Evolutionary conservation across 2,888 invertebrate species (phyloP).

Genomic region (Meghimatium bilineatum): DNA sequence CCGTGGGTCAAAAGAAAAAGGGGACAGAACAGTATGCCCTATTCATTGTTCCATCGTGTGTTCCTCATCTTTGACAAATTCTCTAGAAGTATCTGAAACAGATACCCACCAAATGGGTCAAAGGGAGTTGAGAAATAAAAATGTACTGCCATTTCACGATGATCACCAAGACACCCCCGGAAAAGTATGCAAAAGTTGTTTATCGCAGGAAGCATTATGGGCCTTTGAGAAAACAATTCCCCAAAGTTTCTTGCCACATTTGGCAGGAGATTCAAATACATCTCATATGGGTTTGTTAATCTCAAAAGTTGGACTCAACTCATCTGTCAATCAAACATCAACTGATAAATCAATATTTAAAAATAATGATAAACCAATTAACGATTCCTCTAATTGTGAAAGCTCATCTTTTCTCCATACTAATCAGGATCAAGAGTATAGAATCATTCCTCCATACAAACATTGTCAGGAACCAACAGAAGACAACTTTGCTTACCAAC

Average conservation of each 20-base stretch:
- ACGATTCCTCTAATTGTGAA: neutral
- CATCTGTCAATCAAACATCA: neutral
- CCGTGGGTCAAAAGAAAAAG: neutral
- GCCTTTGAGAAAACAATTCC: neutral
- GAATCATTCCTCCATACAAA: neutral
- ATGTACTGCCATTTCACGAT: neutral
- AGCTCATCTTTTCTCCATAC: neutral
- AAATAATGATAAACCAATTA: neutral
- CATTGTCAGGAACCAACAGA: neutral
- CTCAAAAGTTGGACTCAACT: neutral
- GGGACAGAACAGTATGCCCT: neutral
- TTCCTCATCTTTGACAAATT: neutral
- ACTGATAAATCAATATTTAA: neutral
- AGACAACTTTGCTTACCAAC: neutral
- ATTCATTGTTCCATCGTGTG: neutral
- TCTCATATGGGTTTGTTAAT: neutral
- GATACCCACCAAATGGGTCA: neutral
- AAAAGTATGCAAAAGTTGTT: neutral
- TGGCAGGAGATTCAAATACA: neutral
- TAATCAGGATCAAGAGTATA: neutral
- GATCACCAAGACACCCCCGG: neutral
- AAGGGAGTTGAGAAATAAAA: neutral
- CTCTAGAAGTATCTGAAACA: neutral
- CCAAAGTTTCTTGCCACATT: neutral
- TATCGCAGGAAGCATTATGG: neutral